These are phyloP conservation scores for Masticophis lateralis DNA, from an alignment of 2,797 vertebrate species.

Conservation along the genomic window DNA sequence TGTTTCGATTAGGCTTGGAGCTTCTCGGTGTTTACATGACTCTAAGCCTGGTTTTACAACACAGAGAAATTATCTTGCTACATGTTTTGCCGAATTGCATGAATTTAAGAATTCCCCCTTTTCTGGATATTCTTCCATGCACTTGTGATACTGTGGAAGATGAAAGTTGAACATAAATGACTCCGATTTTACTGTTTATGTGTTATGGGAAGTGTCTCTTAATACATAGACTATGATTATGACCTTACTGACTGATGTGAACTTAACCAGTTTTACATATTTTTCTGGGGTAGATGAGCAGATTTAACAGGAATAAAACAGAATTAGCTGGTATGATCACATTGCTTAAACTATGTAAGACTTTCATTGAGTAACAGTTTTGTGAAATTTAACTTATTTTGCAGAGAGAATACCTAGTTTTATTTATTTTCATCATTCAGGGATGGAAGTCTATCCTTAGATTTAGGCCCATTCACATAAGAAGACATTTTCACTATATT, in stretches of 20 bases:
- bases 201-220: not conserved
- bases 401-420: not conserved
- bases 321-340: not conserved
- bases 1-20: not conserved
- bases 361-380: not conserved
- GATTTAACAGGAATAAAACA: not conserved
- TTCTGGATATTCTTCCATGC: not conserved
- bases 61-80: not conserved
- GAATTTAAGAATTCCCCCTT: not conserved
- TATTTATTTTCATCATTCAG: not conserved
- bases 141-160: not conserved
- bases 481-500: not conserved
- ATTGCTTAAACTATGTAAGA: not conserved
- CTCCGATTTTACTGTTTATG: not conserved
- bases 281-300: not conserved
- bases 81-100: not conserved
- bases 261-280: not conserved
- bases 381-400: not conserved
- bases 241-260: not conserved
- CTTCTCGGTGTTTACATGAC: not conserved
- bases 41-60: not conserved
- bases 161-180: not conserved
- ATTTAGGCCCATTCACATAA: not conserved
- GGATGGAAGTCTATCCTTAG: not conserved
- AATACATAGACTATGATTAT: not conserved